Evolutionary conservation across 2,113 vertebrate genomes (phyloP).

Genomic region (Brachyhypopomus gauderio): DNA sequence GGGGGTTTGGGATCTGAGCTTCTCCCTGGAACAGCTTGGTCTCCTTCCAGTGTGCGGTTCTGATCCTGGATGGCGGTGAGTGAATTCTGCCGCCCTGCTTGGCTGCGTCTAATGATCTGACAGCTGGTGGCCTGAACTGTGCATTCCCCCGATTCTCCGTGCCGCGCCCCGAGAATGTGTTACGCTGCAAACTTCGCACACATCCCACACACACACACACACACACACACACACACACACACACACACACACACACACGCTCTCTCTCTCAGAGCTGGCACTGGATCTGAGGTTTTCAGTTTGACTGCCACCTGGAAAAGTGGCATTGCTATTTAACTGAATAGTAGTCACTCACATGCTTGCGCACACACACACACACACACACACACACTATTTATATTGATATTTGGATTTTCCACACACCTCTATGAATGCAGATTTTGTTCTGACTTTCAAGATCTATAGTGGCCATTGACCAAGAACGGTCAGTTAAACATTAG

Average conservation of each 20-base stretch:
- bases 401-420: too few species aligned
- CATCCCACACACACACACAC: background rate
- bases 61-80: background rate
- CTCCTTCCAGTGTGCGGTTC: background rate
- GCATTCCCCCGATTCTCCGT: conserved; percentile 1
- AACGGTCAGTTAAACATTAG: too few species aligned
- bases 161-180: conserved; percentile 23
- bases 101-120: background rate
- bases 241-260: background rate
- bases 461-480: too few species aligned
- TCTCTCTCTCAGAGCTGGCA: background rate
- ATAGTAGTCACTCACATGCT: background rate
- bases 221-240: background rate
- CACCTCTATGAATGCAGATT: too few species aligned
- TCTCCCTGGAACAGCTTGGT: background rate
- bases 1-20: background rate
- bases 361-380: background rate
- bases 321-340: background rate
- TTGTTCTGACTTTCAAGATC: too few species aligned
- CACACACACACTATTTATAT: background rate
- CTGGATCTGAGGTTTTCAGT: background rate
- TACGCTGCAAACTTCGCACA: conserved; percentile 12
- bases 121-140: conserved; percentile 16
- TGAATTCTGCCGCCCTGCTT: background rate
- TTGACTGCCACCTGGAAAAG: background rate